A percentile compares a stretch with the other conserved stretches of the same genome.
These are phyloP conservation scores for Mastigias papua DNA, from an alignment of 30 jellyfish, hydroid and myxozoan genomes.

Conservation along the genomic window DNA sequence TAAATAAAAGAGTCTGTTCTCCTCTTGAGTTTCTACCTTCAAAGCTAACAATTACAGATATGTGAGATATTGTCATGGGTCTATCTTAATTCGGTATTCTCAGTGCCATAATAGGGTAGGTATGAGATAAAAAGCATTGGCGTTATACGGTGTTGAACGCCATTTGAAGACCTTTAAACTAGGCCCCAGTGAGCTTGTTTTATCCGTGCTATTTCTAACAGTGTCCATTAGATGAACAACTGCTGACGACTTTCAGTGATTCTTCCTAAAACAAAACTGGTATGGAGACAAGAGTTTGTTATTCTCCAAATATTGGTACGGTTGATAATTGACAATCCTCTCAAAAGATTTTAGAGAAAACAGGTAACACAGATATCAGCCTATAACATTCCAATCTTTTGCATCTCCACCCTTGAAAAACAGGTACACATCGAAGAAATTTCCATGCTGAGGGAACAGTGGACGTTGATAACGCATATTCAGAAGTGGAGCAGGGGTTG, in stretches of 20 bases:
- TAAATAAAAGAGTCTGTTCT: conserved; percentile 36
- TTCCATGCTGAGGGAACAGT: conserved; percentile 41
- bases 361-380: conserved; percentile 50
- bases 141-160: conserved; percentile 48
- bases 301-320: conserved; percentile 23
- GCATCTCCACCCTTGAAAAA: conserved; percentile 21
- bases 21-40: conserved; percentile 38
- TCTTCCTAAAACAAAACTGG: conserved; percentile 62
- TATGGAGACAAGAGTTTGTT: conserved; percentile 21
- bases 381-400: conserved; percentile 19
- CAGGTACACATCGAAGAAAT: conserved; percentile 34
- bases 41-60: conserved; percentile 21
- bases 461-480: conserved; percentile 17
- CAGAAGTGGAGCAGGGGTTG: conserved; percentile 52
- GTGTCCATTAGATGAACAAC: conserved; percentile 23
- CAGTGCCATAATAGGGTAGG: conserved; percentile 29
- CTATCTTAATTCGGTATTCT: conserved; percentile 16
- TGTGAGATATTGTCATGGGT: neutral
- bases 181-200: conserved; percentile 14
- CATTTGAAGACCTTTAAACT: neutral
- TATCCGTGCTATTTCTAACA: conserved; percentile 24
- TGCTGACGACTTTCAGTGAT: conserved; percentile 21
- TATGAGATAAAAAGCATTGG: neutral
- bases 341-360: conserved; percentile 38
- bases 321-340: conserved; percentile 33